A percentile compares a stretch with the other conserved stretches of the same genome.
These are phyloP conservation scores for Macaca fascicularis DNA, from an alignment of 2,113 vertebrate species.

Conservation along the genomic window DNA sequence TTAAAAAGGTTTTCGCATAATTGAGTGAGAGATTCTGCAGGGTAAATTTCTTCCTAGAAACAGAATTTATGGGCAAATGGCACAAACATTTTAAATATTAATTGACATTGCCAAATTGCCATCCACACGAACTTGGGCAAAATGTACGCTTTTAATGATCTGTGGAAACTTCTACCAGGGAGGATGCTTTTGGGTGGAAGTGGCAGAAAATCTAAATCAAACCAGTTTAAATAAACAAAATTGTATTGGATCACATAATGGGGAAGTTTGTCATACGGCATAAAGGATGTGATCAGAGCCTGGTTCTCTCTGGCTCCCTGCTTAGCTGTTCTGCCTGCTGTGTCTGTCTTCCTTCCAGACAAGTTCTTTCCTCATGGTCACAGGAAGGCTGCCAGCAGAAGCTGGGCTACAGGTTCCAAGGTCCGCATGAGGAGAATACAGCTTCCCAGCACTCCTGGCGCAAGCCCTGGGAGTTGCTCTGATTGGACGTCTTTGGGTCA, in stretches of 20 bases:
- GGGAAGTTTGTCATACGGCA: not conserved
- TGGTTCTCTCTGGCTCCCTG: not conserved
- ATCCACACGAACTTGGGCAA: not conserved
- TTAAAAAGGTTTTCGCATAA: not conserved
- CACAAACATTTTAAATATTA: not conserved
- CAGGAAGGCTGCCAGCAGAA: not conserved
- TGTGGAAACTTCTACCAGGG: not conserved
- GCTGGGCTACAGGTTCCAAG: accelerated
- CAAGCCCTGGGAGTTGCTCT: not conserved
- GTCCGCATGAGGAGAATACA: not conserved
- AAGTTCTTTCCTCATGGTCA: not conserved
- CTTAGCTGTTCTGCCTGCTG: not conserved
- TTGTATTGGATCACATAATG: accelerated
- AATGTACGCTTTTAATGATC: not conserved
- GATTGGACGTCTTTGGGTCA: not conserved
- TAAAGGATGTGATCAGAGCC: accelerated
- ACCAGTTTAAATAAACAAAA: not conserved
- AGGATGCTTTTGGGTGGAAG: not conserved
- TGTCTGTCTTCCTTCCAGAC: not conserved
- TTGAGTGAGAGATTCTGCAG: not conserved
- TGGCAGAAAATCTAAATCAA: not conserved
- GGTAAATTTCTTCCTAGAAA: constrained; percentile 12
- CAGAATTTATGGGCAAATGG: not conserved
- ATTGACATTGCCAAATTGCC: not conserved
- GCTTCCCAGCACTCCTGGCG: not conserved